Conservation (phyloP, 2,113 vertebrate genomes). For the Suricata suricatta region DNA sequence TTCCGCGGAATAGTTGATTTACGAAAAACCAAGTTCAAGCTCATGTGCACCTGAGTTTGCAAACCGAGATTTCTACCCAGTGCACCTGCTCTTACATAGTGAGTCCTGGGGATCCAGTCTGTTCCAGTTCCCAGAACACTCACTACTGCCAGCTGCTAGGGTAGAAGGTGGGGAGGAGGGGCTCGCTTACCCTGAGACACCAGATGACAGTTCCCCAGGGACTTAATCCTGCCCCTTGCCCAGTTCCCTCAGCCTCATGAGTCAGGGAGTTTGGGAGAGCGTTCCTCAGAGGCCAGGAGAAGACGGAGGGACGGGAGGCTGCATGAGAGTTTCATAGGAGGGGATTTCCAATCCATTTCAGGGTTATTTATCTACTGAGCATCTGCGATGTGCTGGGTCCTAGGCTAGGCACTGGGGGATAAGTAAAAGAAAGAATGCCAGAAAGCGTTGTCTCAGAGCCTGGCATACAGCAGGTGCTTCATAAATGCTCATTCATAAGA, state of each 20-base stretch:
- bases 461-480: neutral
- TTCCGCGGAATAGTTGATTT: neutral
- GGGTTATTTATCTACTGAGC: neutral
- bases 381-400: neutral
- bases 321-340: neutral
- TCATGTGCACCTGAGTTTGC: neutral
- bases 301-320: neutral
- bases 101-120: neutral
- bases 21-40: neutral
- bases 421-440: neutral
- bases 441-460: neutral
- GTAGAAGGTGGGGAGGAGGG: neutral
- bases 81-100: neutral
- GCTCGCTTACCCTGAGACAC: neutral
- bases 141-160: constrained; percentile 9
- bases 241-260: neutral
- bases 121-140: neutral
- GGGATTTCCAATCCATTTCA: neutral
- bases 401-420: neutral
- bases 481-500: neutral
- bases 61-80: neutral
- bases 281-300: neutral
- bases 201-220: neutral
- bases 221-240: neutral
- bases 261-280: neutral